These are phyloP conservation scores for Rotaria macrura DNA, from an alignment of 2,888 invertebrate species.

Conservation along the genomic window DNA sequence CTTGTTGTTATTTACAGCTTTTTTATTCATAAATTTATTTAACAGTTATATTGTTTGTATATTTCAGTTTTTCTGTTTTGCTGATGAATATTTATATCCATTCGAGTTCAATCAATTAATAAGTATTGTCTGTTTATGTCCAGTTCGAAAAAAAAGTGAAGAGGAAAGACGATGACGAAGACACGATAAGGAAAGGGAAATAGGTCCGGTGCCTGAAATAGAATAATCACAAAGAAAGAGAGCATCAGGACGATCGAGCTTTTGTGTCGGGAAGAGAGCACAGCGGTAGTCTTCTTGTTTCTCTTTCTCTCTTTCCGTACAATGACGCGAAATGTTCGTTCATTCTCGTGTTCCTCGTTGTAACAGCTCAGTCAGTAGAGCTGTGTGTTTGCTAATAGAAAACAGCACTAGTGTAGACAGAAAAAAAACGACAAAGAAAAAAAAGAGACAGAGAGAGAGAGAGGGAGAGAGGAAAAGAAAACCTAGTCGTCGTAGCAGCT, in stretches of 20 bases:
- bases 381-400: background rate
- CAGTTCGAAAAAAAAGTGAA: background rate
- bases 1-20: background rate
- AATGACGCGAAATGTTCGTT: slow-evolving; percentile 12
- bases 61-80: too few species aligned
- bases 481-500: background rate
- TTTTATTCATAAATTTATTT: background rate
- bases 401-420: background rate
- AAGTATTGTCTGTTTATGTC: background rate
- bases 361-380: background rate
- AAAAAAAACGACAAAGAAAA: background rate
- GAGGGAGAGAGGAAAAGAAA: background rate
- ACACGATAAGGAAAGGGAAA: background rate
- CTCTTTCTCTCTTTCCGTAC: background rate
- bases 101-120: background rate
- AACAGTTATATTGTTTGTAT: background rate
- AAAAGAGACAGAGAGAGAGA: too few species aligned
- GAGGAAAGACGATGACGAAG: background rate
- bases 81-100: background rate
- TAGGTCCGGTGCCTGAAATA: background rate
- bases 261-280: background rate
- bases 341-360: background rate
- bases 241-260: background rate
- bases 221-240: slow-evolving; percentile 8
- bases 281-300: background rate